Evolutionary conservation across 2,113 vertebrate species (phyloP).

Genomic region (Larimichthys crocea): DNA sequence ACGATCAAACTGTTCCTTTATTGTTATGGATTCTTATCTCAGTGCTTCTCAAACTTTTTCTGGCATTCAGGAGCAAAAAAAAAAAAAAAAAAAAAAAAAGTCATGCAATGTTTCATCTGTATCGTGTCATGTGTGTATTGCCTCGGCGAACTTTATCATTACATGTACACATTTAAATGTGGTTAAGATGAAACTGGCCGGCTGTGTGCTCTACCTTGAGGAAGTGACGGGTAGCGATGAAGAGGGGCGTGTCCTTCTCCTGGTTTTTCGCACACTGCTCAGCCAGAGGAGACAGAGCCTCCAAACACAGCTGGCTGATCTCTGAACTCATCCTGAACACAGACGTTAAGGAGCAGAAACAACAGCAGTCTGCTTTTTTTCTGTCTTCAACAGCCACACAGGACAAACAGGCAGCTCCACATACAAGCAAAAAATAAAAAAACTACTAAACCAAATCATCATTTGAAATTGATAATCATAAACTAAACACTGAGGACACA

Average conservation of each 20-base stretch:
- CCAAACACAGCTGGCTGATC: conserved; percentile 96
- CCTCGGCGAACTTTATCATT: neutral
- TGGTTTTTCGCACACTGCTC: conserved; percentile 98
- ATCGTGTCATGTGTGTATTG: too few species aligned
- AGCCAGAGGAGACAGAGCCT: conserved; percentile 95
- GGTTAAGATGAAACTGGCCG: neutral
- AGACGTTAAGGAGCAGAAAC: conserved; percentile 68
- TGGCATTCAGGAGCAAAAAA: too few species aligned
- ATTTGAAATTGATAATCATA: neutral
- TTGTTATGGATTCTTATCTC: too few species aligned
- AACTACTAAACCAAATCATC: neutral
- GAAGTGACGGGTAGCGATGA: conserved; percentile 97
- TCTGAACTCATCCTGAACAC: conserved; percentile 95
- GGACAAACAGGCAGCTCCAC: neutral
- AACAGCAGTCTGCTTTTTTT: neutral
- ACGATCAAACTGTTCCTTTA: too few species aligned
- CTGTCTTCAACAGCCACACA: neutral
- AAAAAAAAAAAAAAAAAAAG: too few species aligned
- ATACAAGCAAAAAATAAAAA: neutral
- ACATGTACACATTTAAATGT: neutral
- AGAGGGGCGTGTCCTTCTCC: conserved; percentile 95
- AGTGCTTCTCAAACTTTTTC: too few species aligned
- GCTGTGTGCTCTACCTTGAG: conserved; percentile 86
- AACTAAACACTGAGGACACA: neutral
- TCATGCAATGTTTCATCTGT: too few species aligned